Conservation (phyloP, 2,797 vertebrate species). For the Pampus argenteus region DNA sequence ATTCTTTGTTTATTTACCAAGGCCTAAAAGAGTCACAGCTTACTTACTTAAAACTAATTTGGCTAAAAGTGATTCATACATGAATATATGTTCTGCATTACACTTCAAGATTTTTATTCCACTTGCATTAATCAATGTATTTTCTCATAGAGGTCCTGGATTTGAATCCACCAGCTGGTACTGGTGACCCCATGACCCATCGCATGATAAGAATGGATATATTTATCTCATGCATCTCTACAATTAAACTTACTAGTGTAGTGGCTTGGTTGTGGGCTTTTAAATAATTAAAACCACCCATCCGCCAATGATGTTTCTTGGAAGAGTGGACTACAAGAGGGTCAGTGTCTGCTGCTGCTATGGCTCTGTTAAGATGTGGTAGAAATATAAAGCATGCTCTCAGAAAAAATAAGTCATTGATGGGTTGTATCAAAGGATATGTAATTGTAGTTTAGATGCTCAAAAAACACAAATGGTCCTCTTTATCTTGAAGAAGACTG, state of each 20-base stretch:
- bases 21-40: too few relatives aligned
- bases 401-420: neutral
- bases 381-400: neutral
- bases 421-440: neutral
- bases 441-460: neutral
- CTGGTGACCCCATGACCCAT: too few relatives aligned
- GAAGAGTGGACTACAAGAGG: neutral
- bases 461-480: neutral
- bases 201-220: too few relatives aligned
- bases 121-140: too few relatives aligned
- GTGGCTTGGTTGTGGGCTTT: neutral
- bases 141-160: too few relatives aligned
- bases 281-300: conserved; percentile 20
- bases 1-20: too few relatives aligned
- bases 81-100: too few relatives aligned
- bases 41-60: too few relatives aligned
- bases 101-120: too few relatives aligned
- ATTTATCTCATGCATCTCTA: too few relatives aligned
- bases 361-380: neutral
- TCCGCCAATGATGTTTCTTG: conserved; percentile 9
- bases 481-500: neutral
- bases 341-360: neutral
- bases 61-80: too few relatives aligned
- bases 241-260: neutral
- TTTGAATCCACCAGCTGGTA: too few relatives aligned